Evolutionary conservation across 37 sponge, comb jelly and placozoan genomes (phyloP).

Genomic region (Corticium candelabrum): DNA sequence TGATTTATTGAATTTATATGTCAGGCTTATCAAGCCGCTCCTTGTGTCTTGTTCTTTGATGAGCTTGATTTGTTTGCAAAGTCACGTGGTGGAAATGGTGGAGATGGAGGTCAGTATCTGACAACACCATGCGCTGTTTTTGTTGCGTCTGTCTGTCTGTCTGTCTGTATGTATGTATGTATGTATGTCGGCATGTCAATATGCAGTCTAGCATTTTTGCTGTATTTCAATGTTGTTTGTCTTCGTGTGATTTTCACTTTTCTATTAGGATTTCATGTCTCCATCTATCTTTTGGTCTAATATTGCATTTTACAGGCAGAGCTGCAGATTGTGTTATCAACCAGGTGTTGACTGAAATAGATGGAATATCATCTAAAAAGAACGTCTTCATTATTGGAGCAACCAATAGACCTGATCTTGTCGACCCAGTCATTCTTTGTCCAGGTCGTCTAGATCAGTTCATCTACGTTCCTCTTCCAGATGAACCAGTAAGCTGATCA

Average conservation of each 20-base stretch:
- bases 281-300: too few relatives aligned
- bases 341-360: conserved; percentile 99
- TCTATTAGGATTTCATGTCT: too few relatives aligned
- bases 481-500: conserved; percentile 58
- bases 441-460: conserved; percentile 98
- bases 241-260: too few relatives aligned
- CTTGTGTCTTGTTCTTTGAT: conserved; percentile 99
- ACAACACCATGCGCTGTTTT: too few relatives aligned
- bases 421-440: conserved; percentile 94
- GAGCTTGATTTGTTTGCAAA: conserved; percentile 99
- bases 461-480: conserved; percentile 97
- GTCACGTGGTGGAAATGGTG: conserved; percentile 92
- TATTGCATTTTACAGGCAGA: conserved; percentile 57
- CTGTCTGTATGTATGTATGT: too few relatives aligned
- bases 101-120: conserved; percentile 97
- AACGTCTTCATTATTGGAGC: conserved; percentile 99
- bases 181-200: too few relatives aligned
- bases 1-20: not conserved
- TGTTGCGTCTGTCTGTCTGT: too few relatives aligned
- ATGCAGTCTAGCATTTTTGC: too few relatives aligned
- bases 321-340: conserved; percentile 99
- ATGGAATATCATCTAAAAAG: conserved; percentile 97
- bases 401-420: conserved; percentile 94
- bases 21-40: conserved; percentile 76
- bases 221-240: too few relatives aligned